These are phyloP conservation scores for Orestias chungarensis DNA, from an alignment of 2,797 vertebrate species.

Conservation along the genomic window DNA sequence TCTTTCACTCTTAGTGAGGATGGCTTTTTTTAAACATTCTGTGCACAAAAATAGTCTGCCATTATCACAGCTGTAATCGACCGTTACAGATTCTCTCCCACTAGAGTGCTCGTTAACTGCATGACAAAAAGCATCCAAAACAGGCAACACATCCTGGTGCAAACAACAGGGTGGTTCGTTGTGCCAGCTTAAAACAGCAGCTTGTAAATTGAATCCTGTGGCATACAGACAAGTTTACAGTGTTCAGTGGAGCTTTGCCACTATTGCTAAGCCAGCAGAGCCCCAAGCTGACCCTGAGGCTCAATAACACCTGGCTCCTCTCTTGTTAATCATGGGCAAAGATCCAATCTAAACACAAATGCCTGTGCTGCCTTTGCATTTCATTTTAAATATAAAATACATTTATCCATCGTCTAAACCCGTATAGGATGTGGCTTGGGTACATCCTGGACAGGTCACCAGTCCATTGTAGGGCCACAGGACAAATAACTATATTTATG, in stretches of 20 bases:
- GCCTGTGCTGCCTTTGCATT: slow-evolving; percentile 35
- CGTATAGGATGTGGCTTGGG: not conserved
- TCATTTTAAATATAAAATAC: slow-evolving; percentile 24
- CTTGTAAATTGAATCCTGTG: slow-evolving; percentile 78
- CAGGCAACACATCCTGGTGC: slow-evolving; percentile 63
- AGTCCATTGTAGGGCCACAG: not conserved
- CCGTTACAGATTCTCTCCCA: slow-evolving; percentile 64
- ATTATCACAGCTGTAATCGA: slow-evolving; percentile 75
- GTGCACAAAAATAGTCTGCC: slow-evolving; percentile 61
- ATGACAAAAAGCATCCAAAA: slow-evolving; percentile 66
- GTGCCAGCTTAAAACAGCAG: slow-evolving; percentile 74
- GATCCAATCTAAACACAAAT: slow-evolving; percentile 57
- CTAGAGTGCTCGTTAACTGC: slow-evolving; percentile 71
- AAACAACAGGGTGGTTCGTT: slow-evolving; percentile 62
- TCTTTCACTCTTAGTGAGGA: slow-evolving; percentile 55
- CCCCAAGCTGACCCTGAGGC: slow-evolving; percentile 66
- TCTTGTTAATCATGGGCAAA: slow-evolving; percentile 60
- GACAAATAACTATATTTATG: not conserved
- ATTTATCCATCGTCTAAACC: not conserved
- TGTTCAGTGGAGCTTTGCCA: slow-evolving; percentile 69
- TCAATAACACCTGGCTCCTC: slow-evolving; percentile 66
- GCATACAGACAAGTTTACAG: slow-evolving; percentile 69
- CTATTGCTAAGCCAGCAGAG: slow-evolving; percentile 61
- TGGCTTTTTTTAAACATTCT: slow-evolving; percentile 58
- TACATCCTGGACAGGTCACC: not conserved